These are phyloP conservation scores for Nemoura dubitans DNA, from an alignment of 2,888 invertebrate genomes.

Conservation along the genomic window DNA sequence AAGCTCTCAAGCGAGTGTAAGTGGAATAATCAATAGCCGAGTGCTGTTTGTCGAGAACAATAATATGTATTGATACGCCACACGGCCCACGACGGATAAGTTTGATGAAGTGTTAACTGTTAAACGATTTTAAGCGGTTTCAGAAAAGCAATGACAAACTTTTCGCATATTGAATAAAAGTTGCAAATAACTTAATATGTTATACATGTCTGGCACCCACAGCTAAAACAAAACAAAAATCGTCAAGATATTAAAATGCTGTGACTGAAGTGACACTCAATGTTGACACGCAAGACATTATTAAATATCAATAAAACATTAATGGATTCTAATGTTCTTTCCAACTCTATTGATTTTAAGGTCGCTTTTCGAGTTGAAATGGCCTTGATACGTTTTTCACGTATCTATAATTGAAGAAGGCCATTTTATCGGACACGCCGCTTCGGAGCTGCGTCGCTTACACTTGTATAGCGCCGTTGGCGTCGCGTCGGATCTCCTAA, in stretches of 20 bases:
- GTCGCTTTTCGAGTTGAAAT: conserved; percentile 15
- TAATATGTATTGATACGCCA: not conserved
- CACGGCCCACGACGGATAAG: not conserved
- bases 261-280: no score
- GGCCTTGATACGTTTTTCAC: conserved; percentile 16
- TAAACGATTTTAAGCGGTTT: no score
- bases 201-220: no score
- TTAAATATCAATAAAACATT: no score
- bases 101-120: not conserved
- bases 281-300: no score
- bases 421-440: not conserved
- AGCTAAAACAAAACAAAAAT: no score
- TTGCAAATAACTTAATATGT: no score
- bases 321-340: not conserved
- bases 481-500: not conserved
- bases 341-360: not conserved
- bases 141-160: no score
- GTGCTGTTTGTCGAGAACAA: not conserved
- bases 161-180: no score
- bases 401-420: conserved; percentile 21
- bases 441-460: not conserved
- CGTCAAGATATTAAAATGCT: no score
- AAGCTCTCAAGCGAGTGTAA: not conserved
- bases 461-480: no score
- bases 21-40: not conserved